Evolutionary conservation across 2,888 invertebrate genomes (phyloP).

Genomic region (Eulithis prunata): DNA sequence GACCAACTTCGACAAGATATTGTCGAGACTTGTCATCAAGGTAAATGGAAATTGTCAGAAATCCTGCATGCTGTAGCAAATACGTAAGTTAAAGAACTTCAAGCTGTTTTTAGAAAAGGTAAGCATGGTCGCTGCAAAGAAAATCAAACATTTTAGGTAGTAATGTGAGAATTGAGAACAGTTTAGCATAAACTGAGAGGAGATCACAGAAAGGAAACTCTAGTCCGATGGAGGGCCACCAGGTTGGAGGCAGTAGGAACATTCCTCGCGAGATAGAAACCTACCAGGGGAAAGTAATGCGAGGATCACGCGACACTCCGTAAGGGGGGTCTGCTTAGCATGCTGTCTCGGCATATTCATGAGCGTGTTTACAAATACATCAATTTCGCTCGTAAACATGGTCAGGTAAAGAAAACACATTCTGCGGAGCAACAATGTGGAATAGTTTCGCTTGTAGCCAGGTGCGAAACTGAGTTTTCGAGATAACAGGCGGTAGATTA

Average conservation of each 20-base stretch:
- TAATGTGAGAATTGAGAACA: too few species aligned
- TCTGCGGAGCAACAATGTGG: conserved; percentile 28
- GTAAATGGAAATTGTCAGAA: too few species aligned
- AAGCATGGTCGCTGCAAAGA: too few species aligned
- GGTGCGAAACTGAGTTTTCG: not conserved
- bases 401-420: conserved; percentile 43
- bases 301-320: conserved; percentile 72
- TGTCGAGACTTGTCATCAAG: too few species aligned
- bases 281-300: conserved; percentile 78
- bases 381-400: conserved; percentile 30
- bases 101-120: too few species aligned
- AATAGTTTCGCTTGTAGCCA: not conserved
- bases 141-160: too few species aligned
- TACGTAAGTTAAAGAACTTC: too few species aligned
- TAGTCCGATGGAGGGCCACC: not conserved
- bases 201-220: too few species aligned
- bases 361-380: conserved; percentile 35
- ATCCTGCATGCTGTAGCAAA: too few species aligned
- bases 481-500: not conserved
- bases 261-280: conserved; percentile 65
- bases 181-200: too few species aligned
- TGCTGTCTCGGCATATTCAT: conserved; percentile 46
- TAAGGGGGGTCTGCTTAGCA: conserved; percentile 65
- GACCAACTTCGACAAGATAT: too few species aligned
- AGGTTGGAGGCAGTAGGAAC: not conserved